Evolutionary conservation across 1,140 invertebrate genomes (phyloP).

Genomic region (Carposina sasakii): DNA sequence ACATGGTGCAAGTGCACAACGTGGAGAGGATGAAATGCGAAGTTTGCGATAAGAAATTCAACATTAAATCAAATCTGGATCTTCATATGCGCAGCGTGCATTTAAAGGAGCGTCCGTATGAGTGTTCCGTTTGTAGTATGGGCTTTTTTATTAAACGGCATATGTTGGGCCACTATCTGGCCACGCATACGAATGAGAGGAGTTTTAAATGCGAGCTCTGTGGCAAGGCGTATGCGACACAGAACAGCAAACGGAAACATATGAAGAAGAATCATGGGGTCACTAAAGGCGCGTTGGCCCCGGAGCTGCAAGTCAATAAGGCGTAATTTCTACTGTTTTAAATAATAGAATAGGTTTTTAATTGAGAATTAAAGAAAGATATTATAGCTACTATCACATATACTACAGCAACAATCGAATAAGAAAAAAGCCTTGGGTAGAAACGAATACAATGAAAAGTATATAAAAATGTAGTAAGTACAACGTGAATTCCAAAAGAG

Average conservation of each 20-base stretch:
- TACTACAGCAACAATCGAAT: too few relatives aligned
- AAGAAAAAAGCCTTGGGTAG: too few relatives aligned
- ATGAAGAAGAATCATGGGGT: slow-evolving; percentile 64
- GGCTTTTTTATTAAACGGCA: slow-evolving; percentile 60
- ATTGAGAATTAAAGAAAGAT: too few relatives aligned
- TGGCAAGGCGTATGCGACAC: slow-evolving; percentile 56
- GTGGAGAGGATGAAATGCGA: slow-evolving; percentile 57
- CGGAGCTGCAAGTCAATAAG: too few relatives aligned
- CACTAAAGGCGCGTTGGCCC: slow-evolving; percentile 41
- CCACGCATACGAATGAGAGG: slow-evolving; percentile 60
- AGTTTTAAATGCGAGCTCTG: slow-evolving; percentile 59
- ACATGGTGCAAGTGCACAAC: slow-evolving; percentile 61
- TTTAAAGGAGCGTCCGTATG: slow-evolving; percentile 55
- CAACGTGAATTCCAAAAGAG: too few relatives aligned
- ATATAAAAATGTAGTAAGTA: too few relatives aligned
- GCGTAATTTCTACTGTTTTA: too few relatives aligned
- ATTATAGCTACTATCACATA: too few relatives aligned
- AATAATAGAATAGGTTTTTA: too few relatives aligned
- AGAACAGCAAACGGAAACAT: slow-evolving; percentile 56
- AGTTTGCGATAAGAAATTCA: slow-evolving; percentile 57
- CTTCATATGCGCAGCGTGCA: slow-evolving; percentile 60
- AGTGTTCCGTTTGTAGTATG: slow-evolving; percentile 60
- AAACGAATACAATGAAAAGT: too few relatives aligned
- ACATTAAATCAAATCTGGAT: slow-evolving; percentile 56
- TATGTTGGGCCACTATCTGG: slow-evolving; percentile 57